Base-by-base conservation (phyloP, 2,113 vertebrate species). In the Apodemus speciosus region DNA sequence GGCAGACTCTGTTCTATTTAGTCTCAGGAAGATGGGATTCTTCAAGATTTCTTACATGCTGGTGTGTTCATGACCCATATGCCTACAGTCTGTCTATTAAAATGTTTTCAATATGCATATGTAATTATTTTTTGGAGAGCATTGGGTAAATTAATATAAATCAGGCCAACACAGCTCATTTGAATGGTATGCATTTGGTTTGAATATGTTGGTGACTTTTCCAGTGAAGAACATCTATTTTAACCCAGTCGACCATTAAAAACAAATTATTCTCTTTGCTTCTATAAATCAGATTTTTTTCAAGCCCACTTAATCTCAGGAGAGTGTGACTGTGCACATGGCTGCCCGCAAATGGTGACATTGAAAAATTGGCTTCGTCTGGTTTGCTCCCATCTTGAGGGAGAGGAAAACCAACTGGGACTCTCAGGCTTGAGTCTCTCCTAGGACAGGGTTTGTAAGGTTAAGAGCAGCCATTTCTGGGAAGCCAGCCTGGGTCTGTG, bases 271-370 rank as follows among this genome's bases (percentile, higher is more conserved):
- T 88, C 71, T 72, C 43, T 27, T 77, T 46, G 91, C 86, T 91
- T 76, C 16, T 35, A 89, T 92, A 95, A 94, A 95, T 91, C 92
- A 89, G 73, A 86, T 62, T 90, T 94, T n/a, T 94, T 94, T 64
- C 32, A 69, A 60, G 58, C 75, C 85, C 49, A 71, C 85, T 86
- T 85, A 23, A 27, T 93, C 92, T 81, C 49, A 10, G 84, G 94
- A 30, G 64, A 51, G 32, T 6, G 25, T 71, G 32, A 20, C 2
- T 40, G 8, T 90, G 58, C 72, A 38, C 51, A 64, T 35, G n/a
- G 30, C 88, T 85, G 56, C 79, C 83, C 53, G 30, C 0, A 4
- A 92, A 35, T 1, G 0, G 71, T 60, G 69, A 90, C 81, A 13
- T 0, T 90, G 85, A 92, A 72, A 81, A 62, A 87, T 90, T n/a